A percentile compares a stretch with the other conserved stretches of the same genome.
These are phyloP conservation scores for Lycorma delicatula DNA, from an alignment of 1,140 invertebrate genomes.

Conservation along the genomic window DNA sequence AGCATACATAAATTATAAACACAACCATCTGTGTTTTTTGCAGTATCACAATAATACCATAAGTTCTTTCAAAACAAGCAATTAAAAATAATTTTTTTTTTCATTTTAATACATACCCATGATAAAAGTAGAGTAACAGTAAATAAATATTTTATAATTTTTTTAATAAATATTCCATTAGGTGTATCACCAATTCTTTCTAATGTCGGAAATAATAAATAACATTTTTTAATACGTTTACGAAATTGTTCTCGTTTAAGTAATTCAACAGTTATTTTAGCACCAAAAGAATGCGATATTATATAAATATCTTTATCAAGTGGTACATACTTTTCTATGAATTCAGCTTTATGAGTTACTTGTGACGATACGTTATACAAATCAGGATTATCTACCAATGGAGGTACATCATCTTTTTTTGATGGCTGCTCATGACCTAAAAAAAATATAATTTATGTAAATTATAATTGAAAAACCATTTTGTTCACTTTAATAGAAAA, in stretches of 20 bases:
- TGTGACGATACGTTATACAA: not conserved
- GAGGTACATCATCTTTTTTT: not conserved
- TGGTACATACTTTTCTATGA: slow-evolving; percentile 62
- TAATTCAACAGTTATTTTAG: slow-evolving; percentile 65
- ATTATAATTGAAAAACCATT: not conserved
- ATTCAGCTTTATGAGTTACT: slow-evolving; percentile 39
- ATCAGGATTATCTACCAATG: too few species aligned
- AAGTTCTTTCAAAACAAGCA: too few species aligned
- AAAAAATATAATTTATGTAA: not conserved
- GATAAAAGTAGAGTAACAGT: too few species aligned
- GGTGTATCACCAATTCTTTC: slow-evolving; percentile 63
- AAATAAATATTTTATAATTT: too few species aligned
- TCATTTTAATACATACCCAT: too few species aligned
- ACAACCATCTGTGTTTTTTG: too few species aligned
- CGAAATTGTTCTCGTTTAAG: slow-evolving; percentile 46
- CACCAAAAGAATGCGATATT: slow-evolving; percentile 74
- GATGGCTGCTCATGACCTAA: not conserved
- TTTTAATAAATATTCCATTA: slow-evolving; percentile 57
- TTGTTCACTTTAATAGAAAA: too few species aligned
- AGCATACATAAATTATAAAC: too few species aligned
- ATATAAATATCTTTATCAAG: slow-evolving; percentile 54
- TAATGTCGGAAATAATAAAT: slow-evolving; percentile 70
- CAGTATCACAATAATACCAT: too few species aligned
- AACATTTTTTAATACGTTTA: slow-evolving; percentile 44
- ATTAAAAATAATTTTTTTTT: too few species aligned